These are phyloP conservation scores for Pygoscelis antarcticus DNA, from an alignment of 2,113 vertebrate species.

Conservation along the genomic window DNA sequence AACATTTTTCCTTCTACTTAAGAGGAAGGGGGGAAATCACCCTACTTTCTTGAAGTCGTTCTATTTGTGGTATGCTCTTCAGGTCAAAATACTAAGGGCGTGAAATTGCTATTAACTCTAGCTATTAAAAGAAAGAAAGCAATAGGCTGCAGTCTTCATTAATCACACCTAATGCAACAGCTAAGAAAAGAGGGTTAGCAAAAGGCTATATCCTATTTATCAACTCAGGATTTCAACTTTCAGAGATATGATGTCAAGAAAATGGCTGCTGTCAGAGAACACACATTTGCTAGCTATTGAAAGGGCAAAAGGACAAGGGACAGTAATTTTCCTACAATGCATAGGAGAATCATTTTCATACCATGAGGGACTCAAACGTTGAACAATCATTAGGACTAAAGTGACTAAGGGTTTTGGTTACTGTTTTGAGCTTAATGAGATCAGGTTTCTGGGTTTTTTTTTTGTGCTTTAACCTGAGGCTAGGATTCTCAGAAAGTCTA, in stretches of 20 bases:
- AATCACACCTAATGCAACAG: neutral
- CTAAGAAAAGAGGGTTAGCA: neutral
- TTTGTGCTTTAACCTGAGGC: neutral
- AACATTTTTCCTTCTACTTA: neutral
- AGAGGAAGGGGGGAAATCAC: neutral
- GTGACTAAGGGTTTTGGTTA: neutral
- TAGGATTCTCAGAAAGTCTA: neutral
- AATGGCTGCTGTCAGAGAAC: neutral
- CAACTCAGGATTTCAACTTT: neutral
- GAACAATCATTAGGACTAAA: neutral
- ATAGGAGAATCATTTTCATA: neutral
- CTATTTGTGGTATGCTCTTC: neutral
- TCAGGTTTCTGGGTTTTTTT: neutral
- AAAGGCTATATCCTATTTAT: neutral
- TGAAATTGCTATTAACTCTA: neutral
- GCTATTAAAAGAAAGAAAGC: neutral
- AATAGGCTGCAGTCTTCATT: neutral
- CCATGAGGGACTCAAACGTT: neutral
- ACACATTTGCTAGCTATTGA: neutral
- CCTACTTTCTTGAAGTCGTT: neutral
- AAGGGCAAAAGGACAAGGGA: neutral
- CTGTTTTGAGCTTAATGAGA: neutral
- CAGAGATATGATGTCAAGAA: neutral
- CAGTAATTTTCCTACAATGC: neutral
- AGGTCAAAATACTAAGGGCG: neutral